These are phyloP conservation scores for Ceratothoa steindachneri DNA, from an alignment of 2,888 invertebrate genomes.

Conservation along the genomic window DNA sequence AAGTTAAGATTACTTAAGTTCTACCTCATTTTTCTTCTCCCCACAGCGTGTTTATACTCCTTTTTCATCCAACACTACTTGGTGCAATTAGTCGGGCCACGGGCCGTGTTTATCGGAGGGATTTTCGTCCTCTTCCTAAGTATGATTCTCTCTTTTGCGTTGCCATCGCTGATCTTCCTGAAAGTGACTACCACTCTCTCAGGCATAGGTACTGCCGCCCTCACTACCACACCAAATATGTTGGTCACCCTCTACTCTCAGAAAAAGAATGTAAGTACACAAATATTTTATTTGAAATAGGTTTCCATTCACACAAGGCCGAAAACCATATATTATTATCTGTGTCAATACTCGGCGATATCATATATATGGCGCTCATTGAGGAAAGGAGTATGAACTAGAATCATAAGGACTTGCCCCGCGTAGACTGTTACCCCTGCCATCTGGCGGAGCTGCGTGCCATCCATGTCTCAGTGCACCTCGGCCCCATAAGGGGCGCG, in stretches of 20 bases:
- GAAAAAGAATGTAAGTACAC: conserved; percentile 49
- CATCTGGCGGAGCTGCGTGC: no score
- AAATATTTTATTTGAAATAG: no score
- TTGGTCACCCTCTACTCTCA: conserved; percentile 50
- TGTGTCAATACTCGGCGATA: no score
- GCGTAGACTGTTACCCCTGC: no score
- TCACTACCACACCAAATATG: conserved; percentile 51
- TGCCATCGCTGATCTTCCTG: conserved; percentile 48
- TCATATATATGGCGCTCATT: no score
- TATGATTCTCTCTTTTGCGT: conserved; percentile 50
- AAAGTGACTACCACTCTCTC: conserved; percentile 50
- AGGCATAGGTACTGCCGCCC: conserved; percentile 51
- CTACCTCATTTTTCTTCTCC: not conserved
- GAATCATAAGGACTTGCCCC: no score
- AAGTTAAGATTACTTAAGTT: no score
- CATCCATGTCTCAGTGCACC: no score
- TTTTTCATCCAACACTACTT: conserved; percentile 50
- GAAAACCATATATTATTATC: not conserved
- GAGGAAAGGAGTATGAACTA: no score
- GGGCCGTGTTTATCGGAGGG: conserved; percentile 50
- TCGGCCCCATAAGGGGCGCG: no score
- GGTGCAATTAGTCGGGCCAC: conserved; percentile 49
- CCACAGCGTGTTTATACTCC: conserved; percentile 50
- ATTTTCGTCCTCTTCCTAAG: conserved; percentile 50
- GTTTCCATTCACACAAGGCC: not conserved